phyloP scores from a whole-genome alignment of 2,888 invertebrate genomes.

The Pterobdella sp. region DNA sequence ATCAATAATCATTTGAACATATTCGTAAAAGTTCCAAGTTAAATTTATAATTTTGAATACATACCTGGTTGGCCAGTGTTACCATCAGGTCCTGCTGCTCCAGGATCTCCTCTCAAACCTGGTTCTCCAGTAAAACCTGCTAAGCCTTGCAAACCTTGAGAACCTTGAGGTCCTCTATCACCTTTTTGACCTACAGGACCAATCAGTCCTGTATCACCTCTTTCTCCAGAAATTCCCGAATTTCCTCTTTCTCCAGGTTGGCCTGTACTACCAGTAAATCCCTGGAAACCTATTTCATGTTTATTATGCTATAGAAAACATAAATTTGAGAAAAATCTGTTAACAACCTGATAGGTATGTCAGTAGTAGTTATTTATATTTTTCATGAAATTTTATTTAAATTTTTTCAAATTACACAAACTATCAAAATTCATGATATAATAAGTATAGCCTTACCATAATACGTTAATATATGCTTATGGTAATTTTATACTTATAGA shows the following conservation, averaged over 20 bases:
- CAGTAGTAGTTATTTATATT: too few relatives aligned
- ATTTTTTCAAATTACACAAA: too few relatives aligned
- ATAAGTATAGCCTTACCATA: too few relatives aligned
- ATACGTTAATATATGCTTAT: too few relatives aligned
- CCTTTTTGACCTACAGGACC: constrained; percentile 28
- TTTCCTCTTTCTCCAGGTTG: constrained; percentile 24
- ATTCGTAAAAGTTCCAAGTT: background rate
- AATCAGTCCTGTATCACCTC: constrained; percentile 26
- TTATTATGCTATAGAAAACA: too few relatives aligned
- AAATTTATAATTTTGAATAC: background rate
- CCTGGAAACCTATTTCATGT: too few relatives aligned
- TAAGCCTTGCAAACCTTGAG: constrained; percentile 28
- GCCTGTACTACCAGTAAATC: constrained; percentile 24
- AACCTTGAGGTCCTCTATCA: background rate
- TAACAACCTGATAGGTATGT: too few relatives aligned
- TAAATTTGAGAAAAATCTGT: too few relatives aligned
- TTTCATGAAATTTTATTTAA: too few relatives aligned
- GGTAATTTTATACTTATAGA: too few relatives aligned
- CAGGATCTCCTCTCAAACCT: constrained; percentile 34
- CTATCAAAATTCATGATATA: too few relatives aligned
- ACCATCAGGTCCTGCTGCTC: constrained; percentile 26
- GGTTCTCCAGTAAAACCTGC: constrained; percentile 34
- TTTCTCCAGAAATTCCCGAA: constrained; percentile 23
- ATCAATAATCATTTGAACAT: background rate
- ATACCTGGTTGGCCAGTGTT: constrained; percentile 21